phyloP scores from a whole-genome alignment of 1,140 invertebrate species.

The Heliconius melpomene region DNA sequence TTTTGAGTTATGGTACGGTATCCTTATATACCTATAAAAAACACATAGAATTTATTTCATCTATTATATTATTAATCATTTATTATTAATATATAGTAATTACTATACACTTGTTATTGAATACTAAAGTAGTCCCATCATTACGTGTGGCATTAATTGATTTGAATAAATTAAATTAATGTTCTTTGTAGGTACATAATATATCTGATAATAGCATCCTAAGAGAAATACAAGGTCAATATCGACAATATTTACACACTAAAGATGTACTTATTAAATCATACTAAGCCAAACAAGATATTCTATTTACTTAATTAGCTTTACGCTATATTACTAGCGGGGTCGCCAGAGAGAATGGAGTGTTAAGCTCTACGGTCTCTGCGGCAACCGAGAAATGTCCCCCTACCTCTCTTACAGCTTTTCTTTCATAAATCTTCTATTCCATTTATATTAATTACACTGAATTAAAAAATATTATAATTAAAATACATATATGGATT shows the following conservation, averaged over 20 bases:
- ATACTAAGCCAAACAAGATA: background rate
- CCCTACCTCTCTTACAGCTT: too few relatives aligned
- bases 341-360: too few relatives aligned
- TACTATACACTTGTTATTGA: background rate
- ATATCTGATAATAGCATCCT: background rate
- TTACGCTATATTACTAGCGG: background rate
- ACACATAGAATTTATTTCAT: background rate
- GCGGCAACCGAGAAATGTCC: too few relatives aligned
- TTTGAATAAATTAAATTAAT: constrained; percentile 1
- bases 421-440: too few relatives aligned
- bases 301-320: too few relatives aligned
- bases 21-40: background rate
- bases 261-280: background rate
- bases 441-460: too few relatives aligned
- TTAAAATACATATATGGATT: background rate
- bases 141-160: constrained; percentile 2
- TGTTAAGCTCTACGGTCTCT: too few relatives aligned
- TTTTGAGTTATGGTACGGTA: too few relatives aligned
- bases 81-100: background rate
- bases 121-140: background rate
- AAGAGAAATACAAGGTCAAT: background rate
- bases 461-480: background rate
- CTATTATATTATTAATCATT: background rate
- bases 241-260: background rate
- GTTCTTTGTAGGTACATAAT: background rate